phyloP scores from a whole-genome alignment of 2,113 vertebrate genomes.

The Paratilapia polleni region DNA sequence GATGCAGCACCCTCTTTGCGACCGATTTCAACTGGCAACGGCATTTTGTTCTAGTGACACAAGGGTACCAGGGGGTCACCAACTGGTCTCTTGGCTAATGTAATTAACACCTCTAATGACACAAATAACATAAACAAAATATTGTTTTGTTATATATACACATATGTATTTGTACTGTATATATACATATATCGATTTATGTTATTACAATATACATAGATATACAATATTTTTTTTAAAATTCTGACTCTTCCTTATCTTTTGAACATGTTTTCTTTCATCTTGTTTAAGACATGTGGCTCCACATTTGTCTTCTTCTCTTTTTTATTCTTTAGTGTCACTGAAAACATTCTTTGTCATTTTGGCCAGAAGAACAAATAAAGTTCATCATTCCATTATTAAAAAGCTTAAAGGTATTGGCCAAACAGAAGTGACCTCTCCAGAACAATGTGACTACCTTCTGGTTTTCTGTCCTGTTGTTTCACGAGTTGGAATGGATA shows the following conservation, averaged over 20 bases:
- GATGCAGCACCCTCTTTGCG: too few species aligned
- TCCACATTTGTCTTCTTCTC: neutral
- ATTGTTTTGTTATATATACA: too few species aligned
- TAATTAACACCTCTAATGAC: neutral
- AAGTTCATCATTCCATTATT: rapidly evolving
- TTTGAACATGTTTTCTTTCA: neutral
- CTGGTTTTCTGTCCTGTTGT: constrained; percentile 50
- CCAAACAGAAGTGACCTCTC: rapidly evolving
- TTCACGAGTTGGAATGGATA: constrained; percentile 20
- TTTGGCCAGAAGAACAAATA: neutral
- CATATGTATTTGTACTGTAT: too few species aligned
- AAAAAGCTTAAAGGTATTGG: rapidly evolving
- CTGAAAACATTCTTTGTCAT: too few species aligned
- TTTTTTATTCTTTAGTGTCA: too few species aligned
- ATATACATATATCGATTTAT: too few species aligned
- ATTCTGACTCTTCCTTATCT: too few species aligned
- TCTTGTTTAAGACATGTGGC: neutral
- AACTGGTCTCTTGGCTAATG: neutral
- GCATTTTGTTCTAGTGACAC: too few species aligned
- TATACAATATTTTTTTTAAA: neutral
- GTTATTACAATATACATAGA: neutral
- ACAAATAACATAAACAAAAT: neutral
- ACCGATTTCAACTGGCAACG: too few species aligned
- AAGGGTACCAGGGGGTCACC: neutral
- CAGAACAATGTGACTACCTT: neutral